These are phyloP conservation scores for Entomobrya proxima DNA, from an alignment of 2,888 invertebrate species.

Conservation along the genomic window DNA sequence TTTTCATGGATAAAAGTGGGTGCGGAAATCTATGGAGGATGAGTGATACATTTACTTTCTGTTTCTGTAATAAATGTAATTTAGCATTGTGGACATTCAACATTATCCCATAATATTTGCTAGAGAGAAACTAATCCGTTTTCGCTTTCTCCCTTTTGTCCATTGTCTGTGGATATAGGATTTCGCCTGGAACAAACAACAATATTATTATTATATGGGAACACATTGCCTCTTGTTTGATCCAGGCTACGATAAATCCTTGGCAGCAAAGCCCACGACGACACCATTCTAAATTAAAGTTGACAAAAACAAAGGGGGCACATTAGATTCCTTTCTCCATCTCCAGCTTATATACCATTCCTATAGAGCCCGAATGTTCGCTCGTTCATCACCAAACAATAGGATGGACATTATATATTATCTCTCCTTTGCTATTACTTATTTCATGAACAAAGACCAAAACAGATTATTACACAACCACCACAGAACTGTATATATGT, in stretches of 20 bases:
- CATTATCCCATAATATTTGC: constrained; percentile 40
- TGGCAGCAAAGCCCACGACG: constrained; percentile 61
- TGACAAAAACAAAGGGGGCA: constrained; percentile 67
- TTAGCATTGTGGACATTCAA: not conserved
- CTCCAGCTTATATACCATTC: constrained; percentile 26
- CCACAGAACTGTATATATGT: not conserved
- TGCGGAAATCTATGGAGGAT: not conserved
- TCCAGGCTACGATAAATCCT: constrained; percentile 61
- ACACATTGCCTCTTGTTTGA: constrained; percentile 27
- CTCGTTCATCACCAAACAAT: constrained; percentile 46
- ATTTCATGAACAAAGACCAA: constrained; percentile 39
- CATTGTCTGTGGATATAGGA: not conserved
- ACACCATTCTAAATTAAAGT: constrained; percentile 68
- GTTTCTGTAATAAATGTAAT: not conserved
- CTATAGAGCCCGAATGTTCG: constrained; percentile 32
- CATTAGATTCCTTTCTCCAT: constrained; percentile 51
- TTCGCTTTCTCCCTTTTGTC: not conserved
- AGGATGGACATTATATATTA: constrained; percentile 48
- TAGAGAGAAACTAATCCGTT: constrained; percentile 55
- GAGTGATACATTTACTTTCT: not conserved
- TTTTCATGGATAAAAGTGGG: no score
- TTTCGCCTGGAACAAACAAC: constrained; percentile 19
- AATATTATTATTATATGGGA: constrained; percentile 47
- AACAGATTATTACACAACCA: not conserved
- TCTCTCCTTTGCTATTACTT: no score